phyloP scores from a whole-genome alignment of 2,113 vertebrate genomes.

The Phoxinus phoxinus region DNA sequence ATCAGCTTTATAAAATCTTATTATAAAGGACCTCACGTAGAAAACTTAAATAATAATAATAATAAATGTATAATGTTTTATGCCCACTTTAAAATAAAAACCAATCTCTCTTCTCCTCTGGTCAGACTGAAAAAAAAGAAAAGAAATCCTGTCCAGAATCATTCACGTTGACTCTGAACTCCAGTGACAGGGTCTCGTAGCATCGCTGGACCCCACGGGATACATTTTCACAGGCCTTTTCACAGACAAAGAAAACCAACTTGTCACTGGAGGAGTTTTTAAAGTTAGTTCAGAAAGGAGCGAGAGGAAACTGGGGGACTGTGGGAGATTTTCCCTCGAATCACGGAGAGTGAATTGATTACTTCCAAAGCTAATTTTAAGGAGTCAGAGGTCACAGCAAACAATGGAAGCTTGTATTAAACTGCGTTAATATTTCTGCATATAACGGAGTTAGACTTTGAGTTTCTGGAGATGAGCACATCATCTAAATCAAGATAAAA shows the following conservation, averaged over 20 bases:
- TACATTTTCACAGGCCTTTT: neutral
- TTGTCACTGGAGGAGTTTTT: neutral
- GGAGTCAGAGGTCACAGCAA: neutral
- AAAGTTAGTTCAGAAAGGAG: neutral
- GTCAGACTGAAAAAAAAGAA: neutral
- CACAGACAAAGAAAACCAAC: conserved; percentile 3
- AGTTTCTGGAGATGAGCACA: conserved; percentile 1
- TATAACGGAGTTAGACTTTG: neutral
- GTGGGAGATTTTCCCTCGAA: neutral
- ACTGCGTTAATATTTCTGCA: neutral
- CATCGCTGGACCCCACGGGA: neutral
- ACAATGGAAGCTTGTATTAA: neutral
- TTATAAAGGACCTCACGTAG: neutral
- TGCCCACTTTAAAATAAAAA: neutral
- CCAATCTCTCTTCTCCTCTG: neutral
- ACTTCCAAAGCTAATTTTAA: neutral
- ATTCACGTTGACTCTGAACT: conserved; percentile 7
- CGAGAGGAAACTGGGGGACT: neutral
- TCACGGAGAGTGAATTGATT: neutral
- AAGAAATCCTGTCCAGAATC: neutral
- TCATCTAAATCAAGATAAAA: neutral
- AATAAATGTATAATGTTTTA: neutral
- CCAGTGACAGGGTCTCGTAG: neutral
- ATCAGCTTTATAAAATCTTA: neutral
- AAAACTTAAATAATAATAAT: neutral